Percentiles rank a stretch among this genome's conserved stretches.
These are phyloP conservation scores for Anthopleura sola DNA, from an alignment of 64 coral and sea anemone species.

Conservation along the genomic window DNA sequence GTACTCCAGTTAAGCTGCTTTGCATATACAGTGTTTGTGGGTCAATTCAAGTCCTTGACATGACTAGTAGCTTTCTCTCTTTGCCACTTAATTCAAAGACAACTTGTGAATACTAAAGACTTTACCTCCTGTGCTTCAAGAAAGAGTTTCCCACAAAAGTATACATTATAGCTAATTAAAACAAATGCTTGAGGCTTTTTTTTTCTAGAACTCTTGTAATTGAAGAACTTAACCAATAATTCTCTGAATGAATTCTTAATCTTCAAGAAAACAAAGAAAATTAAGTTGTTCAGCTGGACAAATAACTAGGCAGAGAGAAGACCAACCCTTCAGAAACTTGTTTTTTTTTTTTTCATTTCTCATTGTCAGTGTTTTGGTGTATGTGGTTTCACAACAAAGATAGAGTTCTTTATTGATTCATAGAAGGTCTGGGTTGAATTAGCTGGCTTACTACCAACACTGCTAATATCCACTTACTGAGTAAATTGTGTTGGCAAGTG, in stretches of 20 bases:
- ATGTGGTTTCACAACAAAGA: constrained; percentile 7
- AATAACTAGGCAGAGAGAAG: not conserved
- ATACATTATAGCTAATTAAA: not conserved
- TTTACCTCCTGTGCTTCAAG: not conserved
- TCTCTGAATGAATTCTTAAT: constrained; percentile 6
- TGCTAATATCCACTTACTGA: constrained; percentile 18
- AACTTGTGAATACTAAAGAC: constrained; percentile 11
- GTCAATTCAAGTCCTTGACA: constrained; percentile 19
- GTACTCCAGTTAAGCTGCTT: not conserved
- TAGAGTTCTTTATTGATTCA: constrained; percentile 13
- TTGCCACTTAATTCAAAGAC: constrained; percentile 1
- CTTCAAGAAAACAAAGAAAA: constrained; percentile 14
- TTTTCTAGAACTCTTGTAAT: constrained; percentile 7
- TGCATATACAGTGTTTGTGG: constrained; percentile 12
- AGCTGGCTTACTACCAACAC: constrained; percentile 4
- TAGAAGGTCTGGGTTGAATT: constrained; percentile 3
- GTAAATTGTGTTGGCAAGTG: constrained; percentile 12
- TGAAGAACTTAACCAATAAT: not conserved
- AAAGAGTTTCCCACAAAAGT: not conserved
- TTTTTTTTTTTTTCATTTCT: not conserved
- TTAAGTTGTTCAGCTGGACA: constrained; percentile 15
- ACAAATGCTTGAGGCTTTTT: not conserved
- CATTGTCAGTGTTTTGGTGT: not conserved
- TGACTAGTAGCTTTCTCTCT: not conserved
- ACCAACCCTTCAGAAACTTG: not conserved